Evolutionary conservation across 2,113 vertebrate genomes (phyloP), one percentile per base, ranked within the genome.

Genomic region (Aegithalos caudatus): DNA sequence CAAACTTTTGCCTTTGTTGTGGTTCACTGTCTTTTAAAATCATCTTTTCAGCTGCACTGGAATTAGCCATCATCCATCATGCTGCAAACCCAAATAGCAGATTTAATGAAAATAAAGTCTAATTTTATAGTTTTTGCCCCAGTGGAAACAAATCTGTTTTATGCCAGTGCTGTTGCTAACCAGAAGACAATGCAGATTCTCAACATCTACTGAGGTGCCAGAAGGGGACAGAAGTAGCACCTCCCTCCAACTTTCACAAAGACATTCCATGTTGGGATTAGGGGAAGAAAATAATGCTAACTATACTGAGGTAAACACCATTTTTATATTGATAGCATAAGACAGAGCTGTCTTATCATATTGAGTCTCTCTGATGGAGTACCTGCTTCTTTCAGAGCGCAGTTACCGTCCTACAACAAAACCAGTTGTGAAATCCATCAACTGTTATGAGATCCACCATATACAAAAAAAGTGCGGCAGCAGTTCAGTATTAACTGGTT

Each of bases 391-490:
- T 64, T 81, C 85, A 86, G 56, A 90, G 35, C 1, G 2, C 60
- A 29, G 83, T 74, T 82, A 71, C 71, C n/a, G 38, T 86, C 66
- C 88, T 72, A 57, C 54, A 80, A 70, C 31, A 22, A 84, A 92
- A 93, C n/a, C 92, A 94, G 73, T 88, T 92, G 92, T 85, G 78
- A 88, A 94, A 90, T 27, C 29, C 70, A 96, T 95, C 86, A 94
- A 67, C 73, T 72, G 45, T 53, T 92, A 85, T 0, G 27, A 96
- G 81, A 88, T 79, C 53, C 62, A 91, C 71, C 47, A 67, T 73
- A 70, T 4, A 74, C 9, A 62, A 38, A 91, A 80, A 67, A 88
- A 38, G 27, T 24, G 37, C 84, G 91, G 71, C 81, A 82, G 79
- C 86, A 86, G 67, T 77, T 94, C 74, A 83, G 44, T 58, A 73